Evolutionary conservation across 1,140 invertebrate genomes (phyloP).

Genomic region (Calosoma granatense): DNA sequence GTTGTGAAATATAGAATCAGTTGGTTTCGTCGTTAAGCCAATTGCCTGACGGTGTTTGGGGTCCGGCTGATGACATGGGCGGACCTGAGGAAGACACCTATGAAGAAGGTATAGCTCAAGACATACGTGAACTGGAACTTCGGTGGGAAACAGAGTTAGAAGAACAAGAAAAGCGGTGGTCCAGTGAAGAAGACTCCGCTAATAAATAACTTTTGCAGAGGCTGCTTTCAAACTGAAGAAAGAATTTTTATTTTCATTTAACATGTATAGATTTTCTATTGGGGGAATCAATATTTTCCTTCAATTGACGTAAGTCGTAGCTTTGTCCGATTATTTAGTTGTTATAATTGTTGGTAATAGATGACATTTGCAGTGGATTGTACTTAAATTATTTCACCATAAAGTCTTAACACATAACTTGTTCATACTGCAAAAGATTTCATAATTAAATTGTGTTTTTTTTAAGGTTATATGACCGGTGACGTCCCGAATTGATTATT

Average conservation of each 20-base stretch:
- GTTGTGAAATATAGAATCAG: slow-evolving; percentile 26
- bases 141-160: slow-evolving; percentile 54
- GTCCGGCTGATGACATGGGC: slow-evolving; percentile 20
- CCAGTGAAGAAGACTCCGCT: slow-evolving; percentile 45
- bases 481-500: no score
- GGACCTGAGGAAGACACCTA: slow-evolving; percentile 47
- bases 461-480: no score
- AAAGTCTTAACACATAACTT: no score
- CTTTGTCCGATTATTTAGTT: no score
- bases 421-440: no score
- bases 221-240: slow-evolving; percentile 2
- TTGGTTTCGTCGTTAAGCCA: slow-evolving; percentile 28
- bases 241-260: neutral
- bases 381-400: no score
- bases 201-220: slow-evolving; percentile 26
- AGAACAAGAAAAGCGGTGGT: slow-evolving; percentile 55
- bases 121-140: slow-evolving; percentile 54
- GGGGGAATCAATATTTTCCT: no score
- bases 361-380: no score
- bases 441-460: no score
- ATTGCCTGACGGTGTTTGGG: slow-evolving; percentile 17
- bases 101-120: slow-evolving; percentile 54
- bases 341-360: no score
- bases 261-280: no score
- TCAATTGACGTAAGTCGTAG: no score